A percentile compares a stretch with the other conserved stretches of the same genome.
phyloP scores from a whole-genome alignment of 2,888 invertebrate genomes.

The Polyommatus iphigenia region DNA sequence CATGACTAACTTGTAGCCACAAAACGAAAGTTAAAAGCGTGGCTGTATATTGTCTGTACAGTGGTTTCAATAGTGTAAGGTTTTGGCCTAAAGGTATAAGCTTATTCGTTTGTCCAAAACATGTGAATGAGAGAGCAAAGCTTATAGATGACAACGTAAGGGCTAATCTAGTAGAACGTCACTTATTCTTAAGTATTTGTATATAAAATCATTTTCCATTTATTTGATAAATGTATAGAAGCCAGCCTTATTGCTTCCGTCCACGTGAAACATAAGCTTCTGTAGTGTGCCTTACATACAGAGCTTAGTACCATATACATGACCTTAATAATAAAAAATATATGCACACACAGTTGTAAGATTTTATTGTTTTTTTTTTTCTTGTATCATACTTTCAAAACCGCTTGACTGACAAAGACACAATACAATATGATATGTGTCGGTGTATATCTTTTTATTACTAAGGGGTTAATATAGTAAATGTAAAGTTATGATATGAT shows the following conservation, averaged over 20 bases:
- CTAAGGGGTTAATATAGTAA: slow-evolving; percentile 31
- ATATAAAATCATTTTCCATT: slow-evolving; percentile 27
- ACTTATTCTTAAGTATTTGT: slow-evolving; percentile 28
- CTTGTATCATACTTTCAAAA: too few species aligned
- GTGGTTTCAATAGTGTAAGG: too few species aligned
- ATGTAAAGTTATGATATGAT: slow-evolving; percentile 37
- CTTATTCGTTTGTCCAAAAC: too few species aligned
- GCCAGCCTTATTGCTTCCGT: slow-evolving; percentile 35
- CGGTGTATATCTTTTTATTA: background rate
- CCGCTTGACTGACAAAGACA: too few species aligned
- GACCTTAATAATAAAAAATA: background rate
- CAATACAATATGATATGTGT: too few species aligned
- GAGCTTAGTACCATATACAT: slow-evolving; percentile 29
- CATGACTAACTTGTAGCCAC: too few species aligned
- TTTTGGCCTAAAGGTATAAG: too few species aligned
- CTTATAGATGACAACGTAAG: background rate
- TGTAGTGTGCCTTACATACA: slow-evolving; percentile 26
- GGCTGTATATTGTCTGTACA: too few species aligned
- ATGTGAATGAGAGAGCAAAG: background rate
- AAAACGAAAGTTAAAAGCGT: too few species aligned
- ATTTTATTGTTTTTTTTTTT: too few species aligned
- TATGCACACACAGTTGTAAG: background rate
- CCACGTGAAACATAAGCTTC: slow-evolving; percentile 25
- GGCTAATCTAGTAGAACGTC: background rate
- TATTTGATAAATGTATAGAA: slow-evolving; percentile 22